Percentiles rank a stretch among this genome's conserved stretches.
phyloP scores from a whole-genome alignment of 2,888 invertebrate genomes.

The Lepas anatifera region DNA sequence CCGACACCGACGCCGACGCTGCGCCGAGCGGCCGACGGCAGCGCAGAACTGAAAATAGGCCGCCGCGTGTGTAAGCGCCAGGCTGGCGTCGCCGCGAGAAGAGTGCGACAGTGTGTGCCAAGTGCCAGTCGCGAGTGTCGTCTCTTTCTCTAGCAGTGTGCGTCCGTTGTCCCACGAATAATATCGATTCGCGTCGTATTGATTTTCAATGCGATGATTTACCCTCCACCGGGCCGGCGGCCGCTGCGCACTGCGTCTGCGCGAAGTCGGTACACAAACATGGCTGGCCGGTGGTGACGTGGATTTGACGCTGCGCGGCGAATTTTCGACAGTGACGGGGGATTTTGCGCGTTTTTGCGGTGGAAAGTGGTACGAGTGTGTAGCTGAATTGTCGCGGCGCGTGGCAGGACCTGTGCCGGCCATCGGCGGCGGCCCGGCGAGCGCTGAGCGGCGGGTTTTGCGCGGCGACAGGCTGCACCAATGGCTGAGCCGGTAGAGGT shows the following conservation, averaged over 20 bases:
- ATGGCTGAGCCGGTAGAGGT: conserved; percentile 13
- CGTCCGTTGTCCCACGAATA: background rate
- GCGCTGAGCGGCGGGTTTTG: background rate
- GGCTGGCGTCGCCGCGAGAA: no score
- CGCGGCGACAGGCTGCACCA: background rate
- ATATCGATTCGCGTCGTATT: conserved; percentile 13
- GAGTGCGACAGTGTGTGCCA: no score
- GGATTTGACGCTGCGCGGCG: background rate
- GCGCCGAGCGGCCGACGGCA: no score
- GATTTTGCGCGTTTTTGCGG: background rate
- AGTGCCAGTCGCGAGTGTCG: no score
- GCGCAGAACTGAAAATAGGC: background rate
- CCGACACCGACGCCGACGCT: no score
- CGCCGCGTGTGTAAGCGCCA: background rate
- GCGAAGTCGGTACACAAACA: background rate
- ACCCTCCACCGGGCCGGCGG: conserved; percentile 1
- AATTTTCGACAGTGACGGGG: background rate
- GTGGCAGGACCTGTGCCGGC: background rate
- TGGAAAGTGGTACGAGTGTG: background rate
- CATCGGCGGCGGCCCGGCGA: background rate
- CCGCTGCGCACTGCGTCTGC: background rate
- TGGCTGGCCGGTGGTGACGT: background rate
- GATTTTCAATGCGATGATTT: conserved; percentile 13
- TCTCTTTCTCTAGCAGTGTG: no score
- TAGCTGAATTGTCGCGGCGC: background rate